These are phyloP conservation scores for Zelleria hepariella DNA, from an alignment of 2,888 invertebrate genomes.

Conservation along the genomic window DNA sequence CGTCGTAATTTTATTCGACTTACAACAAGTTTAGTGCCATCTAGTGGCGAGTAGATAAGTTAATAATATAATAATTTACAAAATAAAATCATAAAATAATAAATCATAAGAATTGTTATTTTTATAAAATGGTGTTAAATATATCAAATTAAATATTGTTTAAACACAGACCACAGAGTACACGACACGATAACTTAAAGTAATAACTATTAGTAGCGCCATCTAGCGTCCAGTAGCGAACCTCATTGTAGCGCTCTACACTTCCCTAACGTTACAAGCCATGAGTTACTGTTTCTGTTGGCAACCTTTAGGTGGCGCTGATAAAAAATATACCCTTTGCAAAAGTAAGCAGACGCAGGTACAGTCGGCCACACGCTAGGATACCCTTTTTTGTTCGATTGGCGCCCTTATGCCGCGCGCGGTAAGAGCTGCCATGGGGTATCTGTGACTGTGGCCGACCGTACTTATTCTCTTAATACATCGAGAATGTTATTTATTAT, in stretches of 20 bases:
- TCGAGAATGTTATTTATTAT: no score
- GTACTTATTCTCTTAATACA: no score
- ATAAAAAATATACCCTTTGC: no score
- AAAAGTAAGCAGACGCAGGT: no score
- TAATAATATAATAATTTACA: not conserved
- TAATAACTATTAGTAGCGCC: conserved; percentile 13
- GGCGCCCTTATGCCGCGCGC: no score
- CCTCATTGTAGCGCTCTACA: not conserved
- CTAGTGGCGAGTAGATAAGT: conserved; percentile 31
- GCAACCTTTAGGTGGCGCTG: not conserved
- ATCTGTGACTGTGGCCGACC: no score
- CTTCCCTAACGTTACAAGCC: not conserved
- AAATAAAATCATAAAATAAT: not conserved
- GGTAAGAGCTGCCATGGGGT: no score
- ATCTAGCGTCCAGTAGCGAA: conserved; percentile 33
- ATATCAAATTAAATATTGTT: not conserved
- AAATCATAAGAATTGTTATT: not conserved
- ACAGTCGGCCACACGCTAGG: no score
- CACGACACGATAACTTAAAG: not conserved
- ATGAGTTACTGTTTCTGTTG: no score
- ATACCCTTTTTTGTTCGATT: no score
- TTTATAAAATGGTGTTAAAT: not conserved
- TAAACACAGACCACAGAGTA: not conserved
- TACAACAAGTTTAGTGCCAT: conserved; percentile 17
- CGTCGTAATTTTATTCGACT: not conserved